These are phyloP conservation scores for Hippoglossus stenolepis DNA, from an alignment of 2,113 vertebrate species.

Conservation along the genomic window DNA sequence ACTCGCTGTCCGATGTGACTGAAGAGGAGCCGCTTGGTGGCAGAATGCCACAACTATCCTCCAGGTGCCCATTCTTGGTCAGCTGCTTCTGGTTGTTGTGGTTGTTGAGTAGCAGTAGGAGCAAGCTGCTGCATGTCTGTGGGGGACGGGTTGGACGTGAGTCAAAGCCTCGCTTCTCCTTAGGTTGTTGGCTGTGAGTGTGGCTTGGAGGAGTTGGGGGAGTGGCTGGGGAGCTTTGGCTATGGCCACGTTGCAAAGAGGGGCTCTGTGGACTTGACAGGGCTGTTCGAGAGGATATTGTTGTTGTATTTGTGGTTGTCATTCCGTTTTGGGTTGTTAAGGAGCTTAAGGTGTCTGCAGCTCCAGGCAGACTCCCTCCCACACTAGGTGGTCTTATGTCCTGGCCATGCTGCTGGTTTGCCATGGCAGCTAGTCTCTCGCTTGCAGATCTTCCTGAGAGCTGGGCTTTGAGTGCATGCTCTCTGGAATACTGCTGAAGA, in stretches of 20 bases:
- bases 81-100: slow-evolving; percentile 89
- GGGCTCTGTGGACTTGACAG: slow-evolving; percentile 81
- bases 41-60: slow-evolving; percentile 84
- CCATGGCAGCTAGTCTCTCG: slow-evolving; percentile 95
- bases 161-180: slow-evolving; percentile 89
- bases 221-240: slow-evolving; percentile 71
- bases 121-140: slow-evolving; percentile 92
- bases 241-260: slow-evolving; percentile 81
- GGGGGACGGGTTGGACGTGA: slow-evolving; percentile 86
- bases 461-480: slow-evolving; percentile 96
- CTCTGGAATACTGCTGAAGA: slow-evolving; percentile 96
- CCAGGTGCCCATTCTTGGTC: slow-evolving; percentile 86
- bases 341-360: slow-evolving; percentile 85
- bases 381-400: slow-evolving; percentile 88
- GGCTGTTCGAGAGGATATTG: slow-evolving; percentile 82
- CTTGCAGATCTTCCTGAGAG: slow-evolving; percentile 92
- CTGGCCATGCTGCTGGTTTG: slow-evolving; percentile 85
- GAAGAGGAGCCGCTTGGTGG: slow-evolving; percentile 88
- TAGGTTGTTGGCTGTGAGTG: slow-evolving; percentile 65
- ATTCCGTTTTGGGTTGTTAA: slow-evolving; percentile 86
- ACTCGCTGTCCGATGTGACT: slow-evolving; percentile 90
- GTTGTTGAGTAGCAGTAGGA: slow-evolving; percentile 95
- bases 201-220: slow-evolving; percentile 75
- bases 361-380: slow-evolving; percentile 77
- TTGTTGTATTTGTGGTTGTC: slow-evolving; percentile 58